Conservation (phyloP, 2,797 vertebrate genomes). For the Notamacropus eugenii region DNA sequence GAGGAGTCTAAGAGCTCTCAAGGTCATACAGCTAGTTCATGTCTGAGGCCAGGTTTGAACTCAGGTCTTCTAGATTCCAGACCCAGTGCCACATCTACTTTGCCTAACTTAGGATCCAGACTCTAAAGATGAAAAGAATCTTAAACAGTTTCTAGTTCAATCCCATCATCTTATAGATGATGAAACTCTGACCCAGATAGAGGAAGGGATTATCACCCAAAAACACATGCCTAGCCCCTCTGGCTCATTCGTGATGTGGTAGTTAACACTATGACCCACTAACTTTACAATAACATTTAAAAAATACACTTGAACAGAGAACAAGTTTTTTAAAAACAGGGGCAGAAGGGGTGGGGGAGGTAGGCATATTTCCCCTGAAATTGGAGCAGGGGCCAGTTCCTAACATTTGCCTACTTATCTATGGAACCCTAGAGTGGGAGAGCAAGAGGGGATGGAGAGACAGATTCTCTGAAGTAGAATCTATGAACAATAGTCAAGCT, state of each 20-base stretch:
- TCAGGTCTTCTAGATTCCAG: not conserved
- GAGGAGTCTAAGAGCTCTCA: too few species aligned
- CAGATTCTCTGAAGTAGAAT: too few species aligned
- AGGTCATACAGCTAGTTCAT: not conserved
- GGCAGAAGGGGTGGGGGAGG: not conserved
- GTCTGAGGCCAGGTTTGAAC: not conserved
- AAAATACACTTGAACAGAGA: not conserved
- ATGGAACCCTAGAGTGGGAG: not conserved
- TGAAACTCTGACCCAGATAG: not conserved
- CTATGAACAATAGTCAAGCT: not conserved
- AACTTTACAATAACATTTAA: not conserved
- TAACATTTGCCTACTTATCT: not conserved
- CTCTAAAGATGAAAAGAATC: not conserved
- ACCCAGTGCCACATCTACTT: too few species aligned
- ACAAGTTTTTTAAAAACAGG: not conserved
- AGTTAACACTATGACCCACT: not conserved
- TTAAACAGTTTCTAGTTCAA: not conserved
- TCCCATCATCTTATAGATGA: not conserved
- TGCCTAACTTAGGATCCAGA: too few species aligned
- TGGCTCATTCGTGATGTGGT: not conserved
- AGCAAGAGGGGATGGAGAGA: too few species aligned
- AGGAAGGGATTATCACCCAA: too few species aligned
- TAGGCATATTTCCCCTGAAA: not conserved
- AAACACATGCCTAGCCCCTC: too few species aligned
- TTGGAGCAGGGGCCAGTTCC: not conserved